A percentile compares a stretch with the other conserved stretches of the same genome.
Conservation (phyloP, 2,797 vertebrate genomes). For the Sebastes elongatus region DNA sequence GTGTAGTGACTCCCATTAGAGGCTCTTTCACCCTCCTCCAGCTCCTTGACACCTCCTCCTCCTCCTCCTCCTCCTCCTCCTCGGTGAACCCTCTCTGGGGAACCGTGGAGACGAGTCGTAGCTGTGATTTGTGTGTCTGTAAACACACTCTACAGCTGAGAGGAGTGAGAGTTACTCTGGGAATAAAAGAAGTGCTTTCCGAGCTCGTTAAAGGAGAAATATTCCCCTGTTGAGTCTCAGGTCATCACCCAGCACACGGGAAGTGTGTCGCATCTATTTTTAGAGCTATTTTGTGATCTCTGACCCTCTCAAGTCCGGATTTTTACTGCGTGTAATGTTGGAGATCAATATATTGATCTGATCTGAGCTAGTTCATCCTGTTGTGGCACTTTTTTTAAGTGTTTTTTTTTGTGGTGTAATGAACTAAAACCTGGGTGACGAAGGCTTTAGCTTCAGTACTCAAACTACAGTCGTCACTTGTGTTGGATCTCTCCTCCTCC, state of each 20-base stretch:
- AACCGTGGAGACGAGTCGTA: not conserved
- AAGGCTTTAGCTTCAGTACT: too few species aligned
- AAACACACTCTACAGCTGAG: not conserved
- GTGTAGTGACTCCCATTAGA: not conserved
- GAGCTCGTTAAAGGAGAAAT: slow-evolving; percentile 19
- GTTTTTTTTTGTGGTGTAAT: too few species aligned
- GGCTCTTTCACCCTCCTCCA: not conserved
- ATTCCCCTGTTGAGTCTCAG: not conserved
- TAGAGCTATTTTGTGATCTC: fast-evolving
- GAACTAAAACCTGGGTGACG: too few species aligned
- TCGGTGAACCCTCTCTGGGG: too few species aligned
- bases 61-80: too few species aligned
- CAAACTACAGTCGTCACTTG: fast-evolving
- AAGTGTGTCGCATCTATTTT: not conserved
- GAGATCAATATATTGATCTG: not conserved
- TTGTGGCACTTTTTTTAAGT: not conserved
- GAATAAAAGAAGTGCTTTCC: slow-evolving; percentile 12
- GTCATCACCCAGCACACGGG: not conserved
- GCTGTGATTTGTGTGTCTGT: not conserved
- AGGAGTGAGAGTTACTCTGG: slow-evolving; percentile 6
- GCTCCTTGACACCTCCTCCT: too few species aligned
- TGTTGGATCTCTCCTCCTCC: too few species aligned
- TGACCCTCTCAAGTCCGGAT: not conserved
- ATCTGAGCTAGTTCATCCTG: not conserved
- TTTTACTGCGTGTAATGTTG: not conserved